phyloP scores from a whole-genome alignment of 2,113 vertebrate genomes.

The Brienomyrus brachyistius region DNA sequence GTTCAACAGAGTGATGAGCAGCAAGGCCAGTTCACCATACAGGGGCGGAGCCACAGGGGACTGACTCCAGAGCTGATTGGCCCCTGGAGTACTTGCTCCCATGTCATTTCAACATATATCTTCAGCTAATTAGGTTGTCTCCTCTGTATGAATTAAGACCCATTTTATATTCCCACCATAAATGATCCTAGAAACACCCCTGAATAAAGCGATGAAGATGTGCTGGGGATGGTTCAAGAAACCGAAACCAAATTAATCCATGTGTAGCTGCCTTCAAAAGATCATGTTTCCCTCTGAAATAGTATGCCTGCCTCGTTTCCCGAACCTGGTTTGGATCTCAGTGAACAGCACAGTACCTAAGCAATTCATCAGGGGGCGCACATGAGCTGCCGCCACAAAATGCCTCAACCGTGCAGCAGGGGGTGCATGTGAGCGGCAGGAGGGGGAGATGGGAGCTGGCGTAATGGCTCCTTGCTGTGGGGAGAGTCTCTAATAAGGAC shows the following conservation, averaged over 20 bases:
- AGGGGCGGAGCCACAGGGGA: background rate
- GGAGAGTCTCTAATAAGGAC: slow-evolving; percentile 6
- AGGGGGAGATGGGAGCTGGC: background rate
- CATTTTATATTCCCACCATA: background rate
- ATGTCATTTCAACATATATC: background rate
- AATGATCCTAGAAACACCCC: background rate
- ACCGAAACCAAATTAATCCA: background rate
- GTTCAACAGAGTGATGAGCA: slow-evolving; percentile 3
- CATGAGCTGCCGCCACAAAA: background rate
- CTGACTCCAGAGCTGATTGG: background rate
- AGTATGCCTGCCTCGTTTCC: background rate
- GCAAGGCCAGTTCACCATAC: background rate
- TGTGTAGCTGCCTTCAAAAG: background rate
- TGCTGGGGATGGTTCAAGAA: background rate
- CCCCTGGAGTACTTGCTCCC: background rate
- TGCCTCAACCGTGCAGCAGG: background rate
- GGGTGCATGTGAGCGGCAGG: background rate
- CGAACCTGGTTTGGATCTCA: background rate
- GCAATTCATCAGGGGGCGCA: background rate
- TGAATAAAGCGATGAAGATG: background rate
- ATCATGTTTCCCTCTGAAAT: background rate
- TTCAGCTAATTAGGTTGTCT: background rate
- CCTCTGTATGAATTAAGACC: background rate
- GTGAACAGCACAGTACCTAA: background rate
- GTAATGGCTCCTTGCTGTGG: background rate